Base-by-base conservation (phyloP, 1,140 invertebrate species). In the Ceratina calcarata region DNA sequence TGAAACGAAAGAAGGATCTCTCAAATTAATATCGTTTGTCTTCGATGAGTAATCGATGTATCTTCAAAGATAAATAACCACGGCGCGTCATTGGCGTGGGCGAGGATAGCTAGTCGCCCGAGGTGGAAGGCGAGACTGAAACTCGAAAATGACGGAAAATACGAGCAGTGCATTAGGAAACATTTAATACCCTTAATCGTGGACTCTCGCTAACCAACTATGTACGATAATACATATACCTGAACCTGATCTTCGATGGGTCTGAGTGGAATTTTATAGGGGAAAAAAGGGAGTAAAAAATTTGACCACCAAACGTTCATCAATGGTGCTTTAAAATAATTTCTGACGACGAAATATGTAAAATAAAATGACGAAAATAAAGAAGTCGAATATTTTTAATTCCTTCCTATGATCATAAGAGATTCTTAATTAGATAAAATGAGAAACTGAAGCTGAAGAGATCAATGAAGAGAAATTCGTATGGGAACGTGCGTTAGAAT, bases 111-210 rank as follows among this genome's bases (percentile, higher is more conserved):
- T n/a, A 24, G n/a, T 53, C 27, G 62, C 45, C 49, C 49, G 32
- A 45, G 24, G 61, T 12, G 51, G 49, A 75, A 57, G 67, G 53
- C 45, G 49, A 67, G 37, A 32, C n/a, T 22, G 20, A 69, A 32
- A 16, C 20, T n/a, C 65, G 37, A 68, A 27, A 37, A 55, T 58
- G 20, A 49, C 49, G 64, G 66, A 70, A 83, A 69, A 69, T 65
- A 76, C 81, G 32, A 51, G 53, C 45, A n/a, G 27, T 37, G 53
- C n/a, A 83, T 24, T 15, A n/a, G 53, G 60, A 67, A 61, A 82
- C 70, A 82, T 75, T 82, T 82, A 82, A 82, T 79, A 79, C 84
- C 79, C 75, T 85, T 65, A 66, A 82, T 85, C 83, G 79, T 71
- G 58, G 76, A 82, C 72, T 81, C 78, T 72, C 67, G 61, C 80